Evolutionary conservation across 2,113 vertebrate species (phyloP), one percentile per base, ranked within the genome.

Genomic region (Jaculus jaculus): DNA sequence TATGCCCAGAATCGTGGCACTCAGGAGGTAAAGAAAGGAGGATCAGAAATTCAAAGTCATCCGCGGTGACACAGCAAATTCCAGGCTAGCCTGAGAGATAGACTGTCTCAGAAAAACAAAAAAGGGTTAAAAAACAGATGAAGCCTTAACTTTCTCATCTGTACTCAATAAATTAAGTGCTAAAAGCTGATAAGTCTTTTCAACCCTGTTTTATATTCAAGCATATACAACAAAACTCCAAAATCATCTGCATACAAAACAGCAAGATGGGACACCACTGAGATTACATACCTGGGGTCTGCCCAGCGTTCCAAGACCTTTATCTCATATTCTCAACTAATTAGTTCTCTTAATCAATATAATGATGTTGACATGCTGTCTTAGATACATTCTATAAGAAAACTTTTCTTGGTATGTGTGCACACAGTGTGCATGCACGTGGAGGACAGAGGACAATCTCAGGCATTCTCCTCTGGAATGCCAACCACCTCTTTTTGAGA

Each of bases 181-280:
- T 66, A 71, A 39, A 84, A 89, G n/a, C 47, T 83, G 32, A 69
- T 20, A 84, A 93, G 4, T 17, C 24, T 28, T 93, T 11, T 82
- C 51, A 66, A 21, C 78, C 87, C 87, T 69, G 30, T 69, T 72
- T 84, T 78, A 94, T 6, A 16, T 39, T 21, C 65, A 80, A 90
- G 42, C 23, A 96, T 68, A 87, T 87, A 81, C 7, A 11, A 82
- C 28, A 85, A 96, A 89, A 81, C 77, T 18, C n/a, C 87, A 78
- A 16, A 32, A 77, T 89, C 51, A 93, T 54, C 11, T 90, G 32
- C 73, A 23, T 81, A 84, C 21, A 90, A 6, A 28, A 68, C 4
- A 93, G 30, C 39, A 12, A 87, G 13, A 86, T 37, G 68, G n/a
- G 5, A 21, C 34, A 42, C n/a, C 71, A 13, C 47, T 39, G 47